These are phyloP conservation scores for Whitmania pigra DNA, from an alignment of 1,140 invertebrate species.

Conservation along the genomic window DNA sequence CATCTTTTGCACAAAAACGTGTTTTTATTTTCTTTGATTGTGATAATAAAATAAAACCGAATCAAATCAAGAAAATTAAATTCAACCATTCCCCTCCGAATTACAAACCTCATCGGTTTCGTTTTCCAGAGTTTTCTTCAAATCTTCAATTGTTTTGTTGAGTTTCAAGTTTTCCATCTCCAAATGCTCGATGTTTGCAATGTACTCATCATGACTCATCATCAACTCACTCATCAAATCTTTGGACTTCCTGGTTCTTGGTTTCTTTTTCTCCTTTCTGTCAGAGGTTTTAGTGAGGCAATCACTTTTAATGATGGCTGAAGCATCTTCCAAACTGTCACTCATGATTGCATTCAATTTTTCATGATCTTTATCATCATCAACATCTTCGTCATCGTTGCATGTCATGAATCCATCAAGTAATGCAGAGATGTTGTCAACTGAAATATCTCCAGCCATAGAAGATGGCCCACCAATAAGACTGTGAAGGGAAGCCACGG, in stretches of 20 bases:
- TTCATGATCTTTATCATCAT: neutral
- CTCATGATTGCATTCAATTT: neutral
- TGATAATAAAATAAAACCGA: too few relatives aligned
- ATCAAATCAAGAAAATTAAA: neutral
- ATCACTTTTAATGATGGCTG: too few relatives aligned
- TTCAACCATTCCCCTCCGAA: too few relatives aligned
- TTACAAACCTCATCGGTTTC: too few relatives aligned
- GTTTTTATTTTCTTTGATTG: too few relatives aligned
- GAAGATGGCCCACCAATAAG: neutral
- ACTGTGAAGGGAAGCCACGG: neutral
- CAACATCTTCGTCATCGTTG: neutral
- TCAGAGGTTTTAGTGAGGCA: too few relatives aligned
- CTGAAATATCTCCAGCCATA: neutral
- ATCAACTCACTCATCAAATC: constrained; percentile 9
- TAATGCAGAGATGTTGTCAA: constrained; percentile 5
- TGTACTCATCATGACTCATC: neutral
- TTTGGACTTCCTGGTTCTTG: neutral
- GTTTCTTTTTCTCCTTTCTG: neutral
- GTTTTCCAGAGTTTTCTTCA: neutral
- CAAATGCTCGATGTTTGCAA: neutral
- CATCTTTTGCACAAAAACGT: neutral
- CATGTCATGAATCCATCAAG: neutral
- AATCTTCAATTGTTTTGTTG: neutral
- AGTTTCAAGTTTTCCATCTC: neutral
- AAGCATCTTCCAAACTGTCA: neutral